These are phyloP conservation scores for Platysternon megacephalum DNA, from an alignment of 2,113 vertebrate genomes.

Conservation along the genomic window DNA sequence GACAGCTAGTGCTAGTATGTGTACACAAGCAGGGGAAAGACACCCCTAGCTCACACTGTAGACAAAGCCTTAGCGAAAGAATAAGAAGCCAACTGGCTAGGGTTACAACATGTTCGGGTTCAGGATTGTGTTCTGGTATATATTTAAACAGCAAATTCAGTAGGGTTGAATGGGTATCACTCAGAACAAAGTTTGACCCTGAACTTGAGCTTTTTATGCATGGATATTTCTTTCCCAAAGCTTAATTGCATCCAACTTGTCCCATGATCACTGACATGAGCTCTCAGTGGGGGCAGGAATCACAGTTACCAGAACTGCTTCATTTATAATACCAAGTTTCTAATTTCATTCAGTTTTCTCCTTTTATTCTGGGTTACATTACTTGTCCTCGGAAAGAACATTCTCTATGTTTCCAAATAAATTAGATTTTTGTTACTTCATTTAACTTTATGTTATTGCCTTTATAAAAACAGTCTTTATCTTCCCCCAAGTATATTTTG, in stretches of 20 bases:
- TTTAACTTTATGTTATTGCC: neutral
- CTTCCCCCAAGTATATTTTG: neutral
- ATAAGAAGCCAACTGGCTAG: constrained; percentile 31
- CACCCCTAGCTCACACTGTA: neutral
- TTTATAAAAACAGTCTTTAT: neutral
- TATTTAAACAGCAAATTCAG: constrained; percentile 64
- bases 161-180: constrained; percentile 35
- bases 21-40: neutral
- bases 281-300: neutral
- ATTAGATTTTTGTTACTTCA: neutral
- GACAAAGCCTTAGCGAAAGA: neutral
- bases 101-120: constrained; percentile 23
- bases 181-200: neutral
- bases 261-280: neutral
- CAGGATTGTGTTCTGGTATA: constrained; percentile 32
- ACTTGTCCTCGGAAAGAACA: neutral
- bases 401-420: neutral
- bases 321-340: neutral
- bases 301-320: neutral
- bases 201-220: neutral
- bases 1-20: neutral
- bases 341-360: neutral
- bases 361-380: neutral
- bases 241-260: neutral
- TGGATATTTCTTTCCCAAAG: neutral